Evolutionary conservation across 2,797 vertebrate genomes (phyloP).

Genomic region (Acipenser transmontanus): DNA sequence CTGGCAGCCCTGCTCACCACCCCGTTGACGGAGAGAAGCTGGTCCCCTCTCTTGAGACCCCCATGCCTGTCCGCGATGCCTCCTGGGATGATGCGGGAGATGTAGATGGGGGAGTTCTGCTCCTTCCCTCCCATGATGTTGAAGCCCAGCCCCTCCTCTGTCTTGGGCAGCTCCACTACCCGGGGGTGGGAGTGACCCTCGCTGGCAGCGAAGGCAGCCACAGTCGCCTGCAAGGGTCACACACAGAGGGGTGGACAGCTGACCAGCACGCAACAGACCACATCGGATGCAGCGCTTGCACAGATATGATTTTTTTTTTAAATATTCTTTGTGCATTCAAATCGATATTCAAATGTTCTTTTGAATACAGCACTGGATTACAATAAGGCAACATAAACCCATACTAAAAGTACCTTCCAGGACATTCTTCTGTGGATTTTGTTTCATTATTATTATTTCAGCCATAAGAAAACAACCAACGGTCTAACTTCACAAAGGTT

Average conservation of each 20-base stretch:
- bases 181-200: slow-evolving; percentile 74
- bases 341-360: no score
- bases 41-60: slow-evolving; percentile 81
- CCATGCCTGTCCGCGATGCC: slow-evolving; percentile 82
- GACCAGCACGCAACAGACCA: not conserved
- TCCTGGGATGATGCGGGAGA: slow-evolving; percentile 72
- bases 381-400: no score
- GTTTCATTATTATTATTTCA: no score
- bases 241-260: not conserved
- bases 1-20: slow-evolving; percentile 51
- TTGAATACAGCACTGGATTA: no score
- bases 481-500: no score
- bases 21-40: slow-evolving; percentile 73
- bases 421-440: no score
- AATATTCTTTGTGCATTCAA: no score
- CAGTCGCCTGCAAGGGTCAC: slow-evolving; percentile 51
- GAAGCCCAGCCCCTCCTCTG: slow-evolving; percentile 89
- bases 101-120: slow-evolving; percentile 74
- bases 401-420: no score
- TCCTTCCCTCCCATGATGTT: slow-evolving; percentile 80
- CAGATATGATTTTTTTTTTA: not conserved
- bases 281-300: not conserved
- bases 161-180: slow-evolving; percentile 76
- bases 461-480: no score
- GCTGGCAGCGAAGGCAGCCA: slow-evolving; percentile 75